A percentile compares a stretch with the other conserved stretches of the same genome.
phyloP scores from a whole-genome alignment of 1,140 invertebrate genomes.

The Eulimnadia texana region DNA sequence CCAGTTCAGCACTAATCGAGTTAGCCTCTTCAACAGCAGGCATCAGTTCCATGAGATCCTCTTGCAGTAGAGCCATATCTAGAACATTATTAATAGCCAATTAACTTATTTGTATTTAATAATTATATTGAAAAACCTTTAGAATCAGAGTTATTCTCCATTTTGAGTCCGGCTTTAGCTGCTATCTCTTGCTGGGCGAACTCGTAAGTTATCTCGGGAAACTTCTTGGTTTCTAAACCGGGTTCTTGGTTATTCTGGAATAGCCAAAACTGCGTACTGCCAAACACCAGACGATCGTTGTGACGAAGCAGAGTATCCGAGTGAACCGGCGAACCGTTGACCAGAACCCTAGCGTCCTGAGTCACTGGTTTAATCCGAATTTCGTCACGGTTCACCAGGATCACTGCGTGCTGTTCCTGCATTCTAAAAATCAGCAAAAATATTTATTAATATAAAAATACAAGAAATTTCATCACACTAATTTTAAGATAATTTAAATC shows the following conservation, averaged over 20 bases:
- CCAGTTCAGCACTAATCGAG: slow-evolving; percentile 41
- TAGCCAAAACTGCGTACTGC: slow-evolving; percentile 42
- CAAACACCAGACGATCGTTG: slow-evolving; percentile 43
- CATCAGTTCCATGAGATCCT: slow-evolving; percentile 41
- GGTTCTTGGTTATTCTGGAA: slow-evolving; percentile 34
- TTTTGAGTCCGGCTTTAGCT: slow-evolving; percentile 36
- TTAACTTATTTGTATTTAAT: not conserved
- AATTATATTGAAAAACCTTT: not conserved
- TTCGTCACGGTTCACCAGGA: slow-evolving; percentile 29
- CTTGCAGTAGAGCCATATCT: slow-evolving; percentile 38
- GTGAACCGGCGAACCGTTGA: slow-evolving; percentile 30
- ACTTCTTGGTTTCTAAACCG: slow-evolving; percentile 28
- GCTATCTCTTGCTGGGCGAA: slow-evolving; percentile 45
- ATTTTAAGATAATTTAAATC: too few relatives aligned
- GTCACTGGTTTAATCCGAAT: slow-evolving; percentile 33
- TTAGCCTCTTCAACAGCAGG: slow-evolving; percentile 44
- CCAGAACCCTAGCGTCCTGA: slow-evolving; percentile 34
- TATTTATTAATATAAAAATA: not conserved
- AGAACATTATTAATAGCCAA: slow-evolving; percentile 12
- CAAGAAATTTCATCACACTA: too few relatives aligned
- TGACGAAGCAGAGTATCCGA: slow-evolving; percentile 34
- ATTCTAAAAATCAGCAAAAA: slow-evolving; percentile 30
- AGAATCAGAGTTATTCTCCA: slow-evolving; percentile 22
- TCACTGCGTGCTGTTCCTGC: slow-evolving; percentile 36
- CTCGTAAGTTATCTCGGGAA: slow-evolving; percentile 37